Evolutionary conservation across 2,888 invertebrate genomes (phyloP), one percentile per base, ranked within the genome.

Genomic region (Tigriopus californicus): DNA sequence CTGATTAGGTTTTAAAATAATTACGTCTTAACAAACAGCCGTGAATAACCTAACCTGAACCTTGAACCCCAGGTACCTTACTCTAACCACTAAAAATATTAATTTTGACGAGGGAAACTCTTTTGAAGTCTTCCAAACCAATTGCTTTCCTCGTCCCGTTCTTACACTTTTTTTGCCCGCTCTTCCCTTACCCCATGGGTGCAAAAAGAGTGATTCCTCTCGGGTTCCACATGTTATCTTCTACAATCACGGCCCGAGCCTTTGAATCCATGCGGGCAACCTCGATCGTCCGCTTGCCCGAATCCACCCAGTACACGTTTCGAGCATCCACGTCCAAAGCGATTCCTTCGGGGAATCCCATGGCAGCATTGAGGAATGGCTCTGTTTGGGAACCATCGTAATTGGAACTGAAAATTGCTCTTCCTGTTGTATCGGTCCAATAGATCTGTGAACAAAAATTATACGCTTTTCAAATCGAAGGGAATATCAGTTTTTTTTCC

Each of bases 271-370:
- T 72, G 67, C 82, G 86, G 1, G 89, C 86, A 4, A 94, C 91
- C 73, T 90, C 91, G 63, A 98, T 82, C 0, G 84, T 84, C 65
- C 85, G 81, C 67, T 82, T 82, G 25, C 79, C 80, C 0, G 95
- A 90, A 73, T 98, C 97, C 0, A 95, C 91, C 89, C 94, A 97
- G 72, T 91, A 98, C 65, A 97, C 79, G 67, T 89, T 91, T 64
- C 91, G 78, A 1, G 89, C 83, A 15, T 88, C 77, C 83, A 88
- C 92, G 73, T 98, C 97, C 22, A 98, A 77, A 12, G 92, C 82
- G 61, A 98, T 73, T 22, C 97, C 97, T 75, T 97, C 95, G 0
- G 92, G 90, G 18, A 90, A 85, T 66, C 80, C 54, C 15, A 52
- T 86, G 82, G 70, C 40, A 69, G 74, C 70, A 41, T 73, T 73